phyloP scores from a whole-genome alignment of 2,113 vertebrate species.

The Leptobrachium ailaonicum region DNA sequence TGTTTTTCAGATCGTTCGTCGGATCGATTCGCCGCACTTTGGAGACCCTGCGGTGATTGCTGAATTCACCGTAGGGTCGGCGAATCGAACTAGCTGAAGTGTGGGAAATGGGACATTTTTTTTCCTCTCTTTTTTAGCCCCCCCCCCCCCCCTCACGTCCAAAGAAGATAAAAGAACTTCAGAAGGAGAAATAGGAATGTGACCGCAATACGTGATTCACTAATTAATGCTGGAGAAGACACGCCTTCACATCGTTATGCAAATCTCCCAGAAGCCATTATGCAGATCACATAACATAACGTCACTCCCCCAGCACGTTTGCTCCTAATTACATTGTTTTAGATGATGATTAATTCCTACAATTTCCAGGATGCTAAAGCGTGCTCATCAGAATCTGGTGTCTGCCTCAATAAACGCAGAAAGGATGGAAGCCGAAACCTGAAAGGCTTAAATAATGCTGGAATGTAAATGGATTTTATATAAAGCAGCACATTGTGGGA shows the following conservation, averaged over 20 bases:
- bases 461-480: no score
- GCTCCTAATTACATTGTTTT: constrained; percentile 39
- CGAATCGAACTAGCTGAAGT: no score
- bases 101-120: no score
- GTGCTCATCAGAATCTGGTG: background rate
- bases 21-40: no score
- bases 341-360: constrained; percentile 23
- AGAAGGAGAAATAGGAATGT: constrained; percentile 11
- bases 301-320: constrained; percentile 31
- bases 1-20: no score
- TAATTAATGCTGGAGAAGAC: background rate
- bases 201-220: constrained; percentile 17
- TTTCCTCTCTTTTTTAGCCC: constrained; percentile 5
- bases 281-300: constrained; percentile 37
- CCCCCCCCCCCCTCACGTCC: background rate
- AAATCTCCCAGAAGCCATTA: constrained; percentile 34
- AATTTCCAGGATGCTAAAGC: constrained; percentile 4
- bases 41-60: no score
- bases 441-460: background rate
- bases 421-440: background rate
- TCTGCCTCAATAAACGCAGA: constrained; percentile 4
- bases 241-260: constrained; percentile 40
- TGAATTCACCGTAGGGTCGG: no score
- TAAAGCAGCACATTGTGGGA: no score
- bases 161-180: constrained; percentile 12